Evolutionary conservation across 2,888 invertebrate genomes (phyloP), one percentile per base, ranked within the genome.

Genomic region (Metellina segmentata): DNA sequence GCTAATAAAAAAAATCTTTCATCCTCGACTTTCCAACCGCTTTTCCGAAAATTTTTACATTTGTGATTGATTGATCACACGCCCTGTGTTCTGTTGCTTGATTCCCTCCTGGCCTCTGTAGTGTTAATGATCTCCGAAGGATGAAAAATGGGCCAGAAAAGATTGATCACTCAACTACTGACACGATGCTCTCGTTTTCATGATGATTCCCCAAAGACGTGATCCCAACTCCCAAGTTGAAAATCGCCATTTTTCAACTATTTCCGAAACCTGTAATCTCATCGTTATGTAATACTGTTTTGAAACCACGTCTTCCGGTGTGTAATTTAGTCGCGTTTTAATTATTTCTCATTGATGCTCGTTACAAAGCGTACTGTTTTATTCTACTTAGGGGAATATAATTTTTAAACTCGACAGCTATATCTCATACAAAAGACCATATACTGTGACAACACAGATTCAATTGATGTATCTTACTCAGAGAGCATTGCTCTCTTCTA

Each of bases 101-200:
- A 69, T 49, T 85, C 77, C 69, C 77, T 61, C 77, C 74, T 74
- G 82, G 52, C 61, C 74, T 53, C 85, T 81, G 85, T 77, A 19
- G 53, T 77, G 69, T 78, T 85, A 85, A 85, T 85, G 85, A 85
- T 85, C 85, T 77, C 49, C 49, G 69, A 78, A 85, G 69, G 48
- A 72, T 85, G 85, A 85, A 85, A 85, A 85, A 85, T 85, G 85
- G 49, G 48, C 6, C 48, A 6, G 7, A 20, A 69, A 49, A 85
- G 85, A 85, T 77, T 49, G 77, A 85, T 85, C 69, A 19, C 69
- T 2, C 48, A 7, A 8, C 82, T 49, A 71, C 70, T 52, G 82
- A 82, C 82, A 82, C n/a, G 34, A 51, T 82, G 82, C 82, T 51
- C 82, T 71, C 20, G 11, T 71, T 71, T 71, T 71, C 69, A 82